Base-by-base conservation (phyloP, 2,888 invertebrate genomes). In the Ischnura elegans region DNA sequence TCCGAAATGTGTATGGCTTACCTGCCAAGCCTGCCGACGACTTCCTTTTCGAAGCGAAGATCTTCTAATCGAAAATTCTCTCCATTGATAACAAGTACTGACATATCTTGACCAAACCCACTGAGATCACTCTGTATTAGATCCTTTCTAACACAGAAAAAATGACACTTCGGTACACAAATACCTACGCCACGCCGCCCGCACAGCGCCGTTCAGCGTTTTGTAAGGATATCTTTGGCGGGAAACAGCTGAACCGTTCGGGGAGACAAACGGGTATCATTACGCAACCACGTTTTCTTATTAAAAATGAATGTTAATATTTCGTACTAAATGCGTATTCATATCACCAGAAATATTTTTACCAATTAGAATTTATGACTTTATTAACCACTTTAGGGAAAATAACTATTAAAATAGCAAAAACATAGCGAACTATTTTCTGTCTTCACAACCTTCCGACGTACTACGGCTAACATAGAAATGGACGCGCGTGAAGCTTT, bases 151-250 rank as follows among this genome's bases (percentile, higher is more conserved):
- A 93, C 87, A 87, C 93, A 93, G 87, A 93, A 93, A 90, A 76
- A 93, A 87, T 85, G 84, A 87, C 93, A 87, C 93, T 93, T 87
- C 84, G 46, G 46, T 46, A 76, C 51, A 84, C 87, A 93, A 93
- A 93, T 84, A 51, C 93, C 93, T 86, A 76, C 51, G 84, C 93
- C 93, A 93, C 55, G 87, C 84, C 93, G 93, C 87, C 42, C 94
- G 86, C 94, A 93, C 93, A 93, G 86, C 87, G 86, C 96, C 96
- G 95, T 95, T 95, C 95, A 95, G 96, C 95, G 97, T 97, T 97
- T 97, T 96, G 97, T 97, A 97, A 97, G 97, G 97, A 97, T 96
- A 96, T 96, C 96, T 97, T 97, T 97, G 97, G 97, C 97, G 97
- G 97, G 97, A 97, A 97, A 97, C 97, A 97, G 97, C 97, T 97